Evolutionary conservation across 2,113 vertebrate genomes (phyloP).

Genomic region (Ciconia stormi): DNA sequence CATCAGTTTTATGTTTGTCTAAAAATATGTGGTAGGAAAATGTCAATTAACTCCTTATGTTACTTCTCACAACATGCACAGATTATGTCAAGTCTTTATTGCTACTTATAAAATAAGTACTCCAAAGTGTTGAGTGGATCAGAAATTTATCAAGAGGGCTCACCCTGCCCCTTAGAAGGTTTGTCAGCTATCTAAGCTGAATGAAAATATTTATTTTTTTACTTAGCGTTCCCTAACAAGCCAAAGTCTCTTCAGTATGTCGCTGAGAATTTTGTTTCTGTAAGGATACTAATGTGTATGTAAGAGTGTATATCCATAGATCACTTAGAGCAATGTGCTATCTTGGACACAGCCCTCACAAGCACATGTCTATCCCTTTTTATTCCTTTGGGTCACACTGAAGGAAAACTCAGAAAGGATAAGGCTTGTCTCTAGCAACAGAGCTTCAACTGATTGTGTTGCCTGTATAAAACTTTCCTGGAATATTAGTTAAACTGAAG

Average conservation of each 20-base stretch:
- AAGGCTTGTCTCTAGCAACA: neutral
- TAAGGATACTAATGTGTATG: neutral
- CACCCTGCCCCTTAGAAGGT: neutral
- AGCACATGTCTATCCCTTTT: rapidly evolving
- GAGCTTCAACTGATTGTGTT: neutral
- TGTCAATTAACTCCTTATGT: constrained; percentile 32
- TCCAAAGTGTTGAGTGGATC: neutral
- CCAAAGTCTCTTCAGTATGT: neutral
- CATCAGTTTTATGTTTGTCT: neutral
- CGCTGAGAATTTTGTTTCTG: neutral
- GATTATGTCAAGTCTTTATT: neutral
- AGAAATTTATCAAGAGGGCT: neutral
- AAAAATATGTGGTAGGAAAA: constrained; percentile 22
- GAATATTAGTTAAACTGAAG: neutral
- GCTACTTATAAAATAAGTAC: neutral
- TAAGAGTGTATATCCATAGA: neutral
- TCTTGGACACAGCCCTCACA: neutral
- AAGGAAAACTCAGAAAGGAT: neutral
- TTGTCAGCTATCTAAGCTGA: neutral
- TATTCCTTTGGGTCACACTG: neutral
- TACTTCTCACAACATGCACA: neutral
- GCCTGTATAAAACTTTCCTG: neutral
- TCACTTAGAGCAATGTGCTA: rapidly evolving
- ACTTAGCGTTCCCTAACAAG: neutral
- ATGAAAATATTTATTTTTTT: too few relatives aligned